phyloP scores from a whole-genome alignment of 1,140 invertebrate genomes.

The Chelonus insularis region DNA sequence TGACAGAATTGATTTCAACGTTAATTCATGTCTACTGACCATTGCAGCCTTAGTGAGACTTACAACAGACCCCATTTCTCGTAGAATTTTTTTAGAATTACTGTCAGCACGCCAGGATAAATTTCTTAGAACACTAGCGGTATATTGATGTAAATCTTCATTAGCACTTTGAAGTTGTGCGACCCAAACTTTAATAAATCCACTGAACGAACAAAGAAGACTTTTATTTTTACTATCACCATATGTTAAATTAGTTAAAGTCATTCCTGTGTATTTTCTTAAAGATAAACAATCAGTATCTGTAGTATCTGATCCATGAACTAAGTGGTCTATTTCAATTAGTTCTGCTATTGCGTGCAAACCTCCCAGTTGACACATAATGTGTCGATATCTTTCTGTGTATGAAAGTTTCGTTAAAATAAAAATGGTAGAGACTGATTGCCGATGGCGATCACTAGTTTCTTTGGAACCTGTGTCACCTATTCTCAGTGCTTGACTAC shows the following conservation, averaged over 20 bases:
- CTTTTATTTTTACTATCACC: conserved; percentile 95
- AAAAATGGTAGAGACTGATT: conserved; percentile 83
- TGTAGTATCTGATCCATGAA: conserved; percentile 75
- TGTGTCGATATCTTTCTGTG: conserved; percentile 92
- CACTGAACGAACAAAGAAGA: conserved; percentile 85
- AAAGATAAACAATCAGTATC: conserved; percentile 85
- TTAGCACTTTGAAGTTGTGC: conserved; percentile 83
- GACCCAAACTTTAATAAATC: conserved; percentile 88
- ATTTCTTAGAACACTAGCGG: conserved; percentile 91
- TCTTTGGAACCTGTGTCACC: conserved; percentile 36
- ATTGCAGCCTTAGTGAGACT: conserved; percentile 85
- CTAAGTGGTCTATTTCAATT: conserved; percentile 84
- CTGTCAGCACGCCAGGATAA: conserved; percentile 95
- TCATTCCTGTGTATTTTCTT: conserved; percentile 92
- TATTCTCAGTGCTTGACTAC: conserved; percentile 64
- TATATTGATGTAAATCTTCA: conserved; percentile 92
- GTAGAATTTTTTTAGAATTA: conserved; percentile 84
- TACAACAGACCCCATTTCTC: conserved; percentile 86
- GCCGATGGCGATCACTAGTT: conserved; percentile 69
- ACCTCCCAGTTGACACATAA: conserved; percentile 91
- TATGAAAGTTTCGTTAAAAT: conserved; percentile 95
- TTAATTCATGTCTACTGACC: conserved; percentile 88
- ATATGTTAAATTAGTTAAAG: conserved; percentile 95
- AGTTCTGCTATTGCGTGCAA: conserved; percentile 87
- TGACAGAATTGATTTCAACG: conserved; percentile 90